Evolutionary conservation across 2,797 vertebrate genomes (phyloP).

Genomic region (Labeo calbasu): DNA sequence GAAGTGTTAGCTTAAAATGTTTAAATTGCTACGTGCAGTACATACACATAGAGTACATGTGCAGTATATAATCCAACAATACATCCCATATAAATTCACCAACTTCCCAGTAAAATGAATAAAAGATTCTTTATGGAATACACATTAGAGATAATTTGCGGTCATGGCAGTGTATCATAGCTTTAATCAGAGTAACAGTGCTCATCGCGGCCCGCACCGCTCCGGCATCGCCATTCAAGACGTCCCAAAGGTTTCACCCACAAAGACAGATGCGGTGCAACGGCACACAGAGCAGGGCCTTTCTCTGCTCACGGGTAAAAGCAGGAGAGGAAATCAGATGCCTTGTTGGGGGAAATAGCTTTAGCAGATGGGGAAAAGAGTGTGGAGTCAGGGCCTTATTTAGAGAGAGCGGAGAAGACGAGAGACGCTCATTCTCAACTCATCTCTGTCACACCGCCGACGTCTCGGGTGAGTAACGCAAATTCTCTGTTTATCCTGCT

Average conservation of each 20-base stretch:
- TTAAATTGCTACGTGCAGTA: not conserved
- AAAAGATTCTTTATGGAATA: not conserved
- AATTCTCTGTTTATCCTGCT: slow-evolving; percentile 17
- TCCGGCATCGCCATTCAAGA: slow-evolving; percentile 1
- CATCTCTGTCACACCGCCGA: not conserved
- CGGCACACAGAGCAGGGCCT: slow-evolving; percentile 64
- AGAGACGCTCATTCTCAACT: slow-evolving; percentile 39
- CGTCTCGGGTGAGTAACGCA: slow-evolving; percentile 46
- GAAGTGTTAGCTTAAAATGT: not conserved
- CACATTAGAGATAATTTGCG: not conserved
- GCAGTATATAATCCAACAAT: not conserved
- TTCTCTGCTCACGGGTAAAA: slow-evolving; percentile 65
- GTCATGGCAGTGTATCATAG: not conserved
- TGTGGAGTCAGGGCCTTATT: slow-evolving; percentile 53
- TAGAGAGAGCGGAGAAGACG: slow-evolving; percentile 28
- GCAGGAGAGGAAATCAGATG: slow-evolving; percentile 91
- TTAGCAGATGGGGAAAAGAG: slow-evolving; percentile 84
- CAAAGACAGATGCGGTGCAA: slow-evolving; percentile 54
- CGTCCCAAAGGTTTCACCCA: slow-evolving; percentile 28
- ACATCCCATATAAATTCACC: not conserved
- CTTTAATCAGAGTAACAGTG: slow-evolving; percentile 15
- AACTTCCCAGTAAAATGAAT: not conserved
- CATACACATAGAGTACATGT: not conserved
- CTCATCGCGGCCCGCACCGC: not conserved
- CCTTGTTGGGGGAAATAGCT: slow-evolving; percentile 93